Evolutionary conservation across 2,113 vertebrate species (phyloP).

Genomic region (Pteropus alecto): DNA sequence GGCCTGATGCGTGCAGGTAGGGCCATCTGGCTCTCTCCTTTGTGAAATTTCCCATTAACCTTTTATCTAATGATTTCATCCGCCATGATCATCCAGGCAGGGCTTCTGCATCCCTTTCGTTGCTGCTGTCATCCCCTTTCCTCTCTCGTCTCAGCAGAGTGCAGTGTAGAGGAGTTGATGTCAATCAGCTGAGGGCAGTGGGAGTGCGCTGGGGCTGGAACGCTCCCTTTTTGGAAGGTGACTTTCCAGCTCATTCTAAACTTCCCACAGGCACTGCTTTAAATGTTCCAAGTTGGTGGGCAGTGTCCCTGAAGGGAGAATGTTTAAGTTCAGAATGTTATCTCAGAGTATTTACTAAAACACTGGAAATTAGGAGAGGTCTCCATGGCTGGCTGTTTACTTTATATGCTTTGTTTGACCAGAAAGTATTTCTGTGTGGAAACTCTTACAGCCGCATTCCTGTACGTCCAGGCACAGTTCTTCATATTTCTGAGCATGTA

Average conservation of each 20-base stretch:
- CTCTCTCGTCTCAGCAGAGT: not conserved
- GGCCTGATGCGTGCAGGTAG: not conserved
- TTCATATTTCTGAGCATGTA: not conserved
- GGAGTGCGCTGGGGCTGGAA: not conserved
- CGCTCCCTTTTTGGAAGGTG: not conserved
- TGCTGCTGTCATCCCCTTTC: too few species aligned
- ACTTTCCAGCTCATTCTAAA: constrained; percentile 19
- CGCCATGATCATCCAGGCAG: not conserved
- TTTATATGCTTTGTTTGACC: not conserved
- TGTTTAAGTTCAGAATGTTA: not conserved
- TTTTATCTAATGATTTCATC: not conserved
- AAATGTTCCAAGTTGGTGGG: not conserved
- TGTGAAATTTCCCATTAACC: not conserved
- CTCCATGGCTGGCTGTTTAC: not conserved
- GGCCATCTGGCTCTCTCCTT: not conserved
- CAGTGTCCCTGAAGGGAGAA: not conserved
- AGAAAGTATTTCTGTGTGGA: not conserved
- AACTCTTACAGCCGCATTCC: not conserved
- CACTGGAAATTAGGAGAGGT: not conserved
- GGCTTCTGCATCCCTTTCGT: not conserved
- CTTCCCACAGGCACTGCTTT: not conserved
- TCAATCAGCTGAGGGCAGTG: not conserved
- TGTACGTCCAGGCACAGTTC: not conserved
- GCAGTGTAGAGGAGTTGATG: not conserved
- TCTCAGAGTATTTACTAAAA: not conserved